These are phyloP conservation scores for Dinomys branickii DNA, from an alignment of 2,113 vertebrate genomes.

Conservation along the genomic window DNA sequence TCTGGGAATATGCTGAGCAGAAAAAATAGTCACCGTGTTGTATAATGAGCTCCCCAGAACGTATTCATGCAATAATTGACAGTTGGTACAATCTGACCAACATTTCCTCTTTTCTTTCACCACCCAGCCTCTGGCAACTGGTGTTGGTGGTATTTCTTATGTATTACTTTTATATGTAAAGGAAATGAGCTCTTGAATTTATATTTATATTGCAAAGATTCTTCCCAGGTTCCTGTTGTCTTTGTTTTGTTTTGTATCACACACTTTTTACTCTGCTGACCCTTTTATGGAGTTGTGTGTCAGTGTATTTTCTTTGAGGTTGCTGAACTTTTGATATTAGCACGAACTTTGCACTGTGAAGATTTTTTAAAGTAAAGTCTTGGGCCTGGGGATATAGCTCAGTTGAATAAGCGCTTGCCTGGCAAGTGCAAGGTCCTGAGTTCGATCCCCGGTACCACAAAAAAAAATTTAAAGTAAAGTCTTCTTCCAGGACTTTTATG, in stretches of 20 bases:
- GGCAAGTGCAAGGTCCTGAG: too few species aligned
- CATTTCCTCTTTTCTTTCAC: neutral
- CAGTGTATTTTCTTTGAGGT: neutral
- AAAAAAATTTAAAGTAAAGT: neutral
- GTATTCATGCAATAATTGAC: too few species aligned
- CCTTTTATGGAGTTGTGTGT: neutral
- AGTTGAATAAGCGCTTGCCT: too few species aligned
- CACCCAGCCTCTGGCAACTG: neutral
- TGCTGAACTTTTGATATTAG: neutral
- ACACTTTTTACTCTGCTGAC: neutral
- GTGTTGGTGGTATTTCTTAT: neutral
- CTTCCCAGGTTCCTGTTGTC: neutral
- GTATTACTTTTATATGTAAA: neutral
- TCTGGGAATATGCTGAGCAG: too few species aligned
- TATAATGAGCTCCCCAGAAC: neutral
- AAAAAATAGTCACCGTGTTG: accelerated
- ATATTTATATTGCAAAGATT: neutral
- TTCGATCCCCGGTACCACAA: too few species aligned
- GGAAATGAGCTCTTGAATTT: neutral
- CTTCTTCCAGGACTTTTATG: neutral
- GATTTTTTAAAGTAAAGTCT: neutral
- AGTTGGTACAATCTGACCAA: neutral
- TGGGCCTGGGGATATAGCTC: too few species aligned
- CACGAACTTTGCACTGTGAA: neutral
- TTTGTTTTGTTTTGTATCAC: neutral